These are phyloP conservation scores for Cryptoleucopteryx plumbea DNA, from an alignment of 2,113 vertebrate genomes.

Conservation along the genomic window DNA sequence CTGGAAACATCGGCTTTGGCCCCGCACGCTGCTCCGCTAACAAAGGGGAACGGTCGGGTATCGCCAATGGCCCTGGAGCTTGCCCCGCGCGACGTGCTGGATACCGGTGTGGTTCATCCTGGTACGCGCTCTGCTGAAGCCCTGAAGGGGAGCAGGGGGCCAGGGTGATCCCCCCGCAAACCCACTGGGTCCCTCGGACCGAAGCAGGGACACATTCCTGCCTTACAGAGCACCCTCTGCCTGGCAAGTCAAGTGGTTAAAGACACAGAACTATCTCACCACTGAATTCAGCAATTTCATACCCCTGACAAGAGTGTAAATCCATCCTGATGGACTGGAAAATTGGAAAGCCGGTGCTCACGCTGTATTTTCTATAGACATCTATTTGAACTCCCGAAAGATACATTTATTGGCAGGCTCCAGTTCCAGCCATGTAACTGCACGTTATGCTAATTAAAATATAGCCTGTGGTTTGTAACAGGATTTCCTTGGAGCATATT, in stretches of 20 bases:
- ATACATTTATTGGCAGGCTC: conserved; percentile 18
- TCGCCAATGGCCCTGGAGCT: rapidly evolving
- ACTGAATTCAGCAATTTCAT: neutral
- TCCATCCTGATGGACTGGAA: conserved; percentile 53
- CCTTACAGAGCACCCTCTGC: neutral
- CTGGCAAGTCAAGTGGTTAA: neutral
- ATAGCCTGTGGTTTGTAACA: conserved; percentile 43
- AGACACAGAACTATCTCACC: neutral
- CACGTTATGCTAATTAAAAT: conserved; percentile 46
- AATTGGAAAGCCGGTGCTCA: conserved; percentile 21
- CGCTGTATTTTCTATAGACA: neutral
- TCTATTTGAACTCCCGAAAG: neutral
- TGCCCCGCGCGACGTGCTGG: rapidly evolving
- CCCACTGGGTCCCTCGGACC: neutral
- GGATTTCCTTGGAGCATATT: conserved; percentile 44
- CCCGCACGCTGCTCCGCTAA: no score
- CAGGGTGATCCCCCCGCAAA: neutral
- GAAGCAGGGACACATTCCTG: neutral
- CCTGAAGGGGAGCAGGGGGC: neutral
- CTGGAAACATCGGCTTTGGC: rapidly evolving
- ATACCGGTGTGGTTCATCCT: rapidly evolving
- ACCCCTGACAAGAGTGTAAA: neutral
- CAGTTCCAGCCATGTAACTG: conserved; percentile 25
- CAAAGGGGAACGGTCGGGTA: rapidly evolving
- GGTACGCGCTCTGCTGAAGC: neutral